These are phyloP conservation scores for Mesodorylaimus sp. DNA, from an alignment of 2,888 invertebrate species.

Conservation along the genomic window DNA sequence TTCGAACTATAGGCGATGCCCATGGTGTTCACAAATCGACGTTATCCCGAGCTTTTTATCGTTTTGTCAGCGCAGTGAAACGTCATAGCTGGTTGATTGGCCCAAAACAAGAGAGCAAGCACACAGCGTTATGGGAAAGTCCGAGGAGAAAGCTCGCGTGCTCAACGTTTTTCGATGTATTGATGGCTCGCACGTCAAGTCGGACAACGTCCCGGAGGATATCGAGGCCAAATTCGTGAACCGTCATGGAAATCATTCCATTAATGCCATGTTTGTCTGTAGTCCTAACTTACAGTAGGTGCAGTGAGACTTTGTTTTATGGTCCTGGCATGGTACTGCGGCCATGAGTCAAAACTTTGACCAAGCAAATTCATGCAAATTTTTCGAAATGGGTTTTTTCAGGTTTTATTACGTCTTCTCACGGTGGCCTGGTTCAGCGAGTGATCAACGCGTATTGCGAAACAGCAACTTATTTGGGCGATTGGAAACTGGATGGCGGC, in stretches of 20 bases:
- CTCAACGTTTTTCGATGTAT: neutral
- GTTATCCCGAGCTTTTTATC: neutral
- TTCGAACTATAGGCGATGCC: neutral
- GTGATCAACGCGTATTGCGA: neutral
- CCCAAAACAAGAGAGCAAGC: neutral
- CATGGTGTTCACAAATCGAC: constrained; percentile 4
- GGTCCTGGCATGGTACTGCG: no score
- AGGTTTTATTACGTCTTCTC: neutral
- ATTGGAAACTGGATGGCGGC: neutral
- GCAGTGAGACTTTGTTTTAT: no score
- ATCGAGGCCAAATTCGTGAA: neutral
- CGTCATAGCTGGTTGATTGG: neutral
- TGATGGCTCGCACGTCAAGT: neutral
- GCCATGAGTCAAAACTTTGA: no score
- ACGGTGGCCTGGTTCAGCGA: neutral
- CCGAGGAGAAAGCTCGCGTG: neutral
- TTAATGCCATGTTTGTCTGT: neutral
- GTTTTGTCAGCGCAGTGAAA: neutral
- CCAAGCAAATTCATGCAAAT: no score
- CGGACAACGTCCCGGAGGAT: neutral
- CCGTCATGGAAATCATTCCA: neutral
- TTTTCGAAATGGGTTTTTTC: no score
- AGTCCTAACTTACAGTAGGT: neutral
- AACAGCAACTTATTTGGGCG: neutral
- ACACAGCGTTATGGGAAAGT: neutral